Conservation (phyloP, 2,888 invertebrate genomes). For the Dione juno region DNA sequence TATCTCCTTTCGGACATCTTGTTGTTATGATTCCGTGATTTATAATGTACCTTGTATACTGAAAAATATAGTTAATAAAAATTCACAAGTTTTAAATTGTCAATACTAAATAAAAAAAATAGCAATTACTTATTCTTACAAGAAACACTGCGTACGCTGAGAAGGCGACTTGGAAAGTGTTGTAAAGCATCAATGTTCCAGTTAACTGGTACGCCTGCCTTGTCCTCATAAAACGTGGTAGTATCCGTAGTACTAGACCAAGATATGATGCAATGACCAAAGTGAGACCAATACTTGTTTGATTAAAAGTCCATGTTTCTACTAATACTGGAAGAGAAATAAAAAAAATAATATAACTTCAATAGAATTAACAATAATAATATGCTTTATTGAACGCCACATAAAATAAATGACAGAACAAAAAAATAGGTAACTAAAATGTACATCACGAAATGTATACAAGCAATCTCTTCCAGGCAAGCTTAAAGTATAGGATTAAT, state of each 20-base stretch:
- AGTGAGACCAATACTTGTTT: slow-evolving; percentile 57
- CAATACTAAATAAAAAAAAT: not conserved
- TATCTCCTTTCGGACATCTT: slow-evolving; percentile 65
- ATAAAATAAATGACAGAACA: too few species aligned
- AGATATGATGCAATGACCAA: slow-evolving; percentile 85
- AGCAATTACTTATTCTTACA: slow-evolving; percentile 69
- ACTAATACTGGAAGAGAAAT: slow-evolving; percentile 54
- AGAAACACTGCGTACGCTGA: slow-evolving; percentile 84
- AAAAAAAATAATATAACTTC: not conserved
- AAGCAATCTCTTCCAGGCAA: too few species aligned
- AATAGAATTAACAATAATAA: not conserved
- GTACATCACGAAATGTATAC: too few species aligned
- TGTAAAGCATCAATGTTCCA: slow-evolving; percentile 86
- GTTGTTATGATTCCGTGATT: slow-evolving; percentile 65
- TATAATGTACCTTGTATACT: slow-evolving; percentile 73
- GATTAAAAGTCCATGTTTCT: slow-evolving; percentile 61
- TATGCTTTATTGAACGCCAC: too few species aligned
- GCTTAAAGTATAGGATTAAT: too few species aligned
- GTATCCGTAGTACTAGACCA: slow-evolving; percentile 84
- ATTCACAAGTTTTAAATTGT: not conserved
- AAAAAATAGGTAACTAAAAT: too few species aligned
- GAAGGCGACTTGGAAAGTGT: slow-evolving; percentile 86
- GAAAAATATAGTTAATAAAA: slow-evolving; percentile 50
- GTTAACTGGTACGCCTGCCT: slow-evolving; percentile 86
- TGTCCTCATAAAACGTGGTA: slow-evolving; percentile 88